Conservation (phyloP, 1,140 invertebrate genomes). For the Octopus bimaculoides region DNA sequence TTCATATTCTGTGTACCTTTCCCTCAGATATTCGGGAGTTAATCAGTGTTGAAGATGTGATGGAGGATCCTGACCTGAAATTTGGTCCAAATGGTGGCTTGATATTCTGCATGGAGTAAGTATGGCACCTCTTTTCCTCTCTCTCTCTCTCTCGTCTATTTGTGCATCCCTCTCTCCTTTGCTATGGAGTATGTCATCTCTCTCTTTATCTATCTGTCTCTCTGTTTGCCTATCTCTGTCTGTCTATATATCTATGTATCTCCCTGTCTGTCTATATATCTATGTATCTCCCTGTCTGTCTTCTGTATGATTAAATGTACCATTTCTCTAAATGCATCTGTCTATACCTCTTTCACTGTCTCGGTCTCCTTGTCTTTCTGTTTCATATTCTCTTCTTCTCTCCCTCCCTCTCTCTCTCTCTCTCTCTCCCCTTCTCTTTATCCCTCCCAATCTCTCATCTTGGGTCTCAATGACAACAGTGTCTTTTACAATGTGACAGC, state of each 20-base stretch:
- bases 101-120: conserved; percentile 93
- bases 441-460: not conserved
- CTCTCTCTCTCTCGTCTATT: conserved; percentile 15
- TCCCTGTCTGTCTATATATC: not conserved
- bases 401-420: not conserved
- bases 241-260: not conserved
- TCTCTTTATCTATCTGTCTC: not conserved
- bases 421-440: not conserved
- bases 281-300: no score
- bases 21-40: conserved; percentile 83
- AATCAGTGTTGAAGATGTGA: conserved; percentile 92
- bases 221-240: not conserved
- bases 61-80: conserved; percentile 92
- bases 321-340: no score
- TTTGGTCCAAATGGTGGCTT: conserved; percentile 98
- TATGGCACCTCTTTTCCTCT: conserved; percentile 30
- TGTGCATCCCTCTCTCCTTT: conserved; percentile 15
- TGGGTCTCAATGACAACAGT: not conserved
- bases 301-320: no score
- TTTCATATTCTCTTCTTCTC: conserved; percentile 16
- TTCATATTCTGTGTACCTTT: not conserved
- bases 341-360: conserved; percentile 7
- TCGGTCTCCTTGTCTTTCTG: conserved; percentile 16
- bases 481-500: no score
- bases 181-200: not conserved